phyloP scores from a whole-genome alignment of 2,797 vertebrate species.

The Epinephelus awoara region DNA sequence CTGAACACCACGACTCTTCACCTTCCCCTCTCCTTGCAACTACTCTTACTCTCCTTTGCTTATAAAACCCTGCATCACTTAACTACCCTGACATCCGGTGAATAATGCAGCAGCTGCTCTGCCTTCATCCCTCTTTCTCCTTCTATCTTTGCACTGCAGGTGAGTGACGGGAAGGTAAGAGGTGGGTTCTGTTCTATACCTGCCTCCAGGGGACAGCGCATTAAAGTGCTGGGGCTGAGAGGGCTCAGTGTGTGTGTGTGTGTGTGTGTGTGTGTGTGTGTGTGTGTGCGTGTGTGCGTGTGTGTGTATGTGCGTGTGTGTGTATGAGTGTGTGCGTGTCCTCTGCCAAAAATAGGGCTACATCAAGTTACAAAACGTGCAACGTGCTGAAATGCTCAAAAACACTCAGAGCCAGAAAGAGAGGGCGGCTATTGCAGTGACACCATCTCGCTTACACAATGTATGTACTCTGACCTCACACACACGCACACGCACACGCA shows the following conservation, averaged over 20 bases:
- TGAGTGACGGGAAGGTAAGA: constrained; percentile 69
- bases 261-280: not conserved
- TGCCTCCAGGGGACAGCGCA: constrained; percentile 70
- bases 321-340: constrained; percentile 1
- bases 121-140: constrained; percentile 64
- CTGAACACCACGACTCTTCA: constrained; percentile 47
- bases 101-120: constrained; percentile 82
- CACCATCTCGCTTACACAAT: constrained; percentile 72
- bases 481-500: not conserved
- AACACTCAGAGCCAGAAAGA: constrained; percentile 55
- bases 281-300: constrained; percentile 17
- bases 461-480: constrained; percentile 18
- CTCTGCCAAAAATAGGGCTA: constrained; percentile 64
- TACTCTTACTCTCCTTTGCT: constrained; percentile 43
- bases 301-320: constrained; percentile 13
- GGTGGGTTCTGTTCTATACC: constrained; percentile 59
- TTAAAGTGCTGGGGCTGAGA: constrained; percentile 63
- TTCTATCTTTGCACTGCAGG: constrained; percentile 69
- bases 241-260: not conserved
- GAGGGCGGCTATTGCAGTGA: constrained; percentile 60
- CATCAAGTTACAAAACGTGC: constrained; percentile 72
- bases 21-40: constrained; percentile 71
- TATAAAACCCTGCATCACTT: constrained; percentile 66
- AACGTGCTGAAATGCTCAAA: constrained; percentile 65
- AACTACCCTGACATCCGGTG: constrained; percentile 76